Conservation (phyloP, 1,140 invertebrate species). For the Hylaeus volcanicus region DNA sequence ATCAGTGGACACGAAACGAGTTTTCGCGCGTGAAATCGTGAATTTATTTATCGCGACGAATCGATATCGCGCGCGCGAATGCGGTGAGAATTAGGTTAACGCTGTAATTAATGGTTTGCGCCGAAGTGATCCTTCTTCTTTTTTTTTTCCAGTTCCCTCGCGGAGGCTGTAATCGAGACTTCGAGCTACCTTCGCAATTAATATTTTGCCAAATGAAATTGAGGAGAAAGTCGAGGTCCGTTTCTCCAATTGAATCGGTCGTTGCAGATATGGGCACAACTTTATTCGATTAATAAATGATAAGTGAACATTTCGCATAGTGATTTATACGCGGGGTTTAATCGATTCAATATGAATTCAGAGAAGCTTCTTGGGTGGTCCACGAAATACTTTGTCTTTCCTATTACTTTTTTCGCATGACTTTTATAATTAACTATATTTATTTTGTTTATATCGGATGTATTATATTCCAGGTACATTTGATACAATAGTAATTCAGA, state of each 20-base stretch:
- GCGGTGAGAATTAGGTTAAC: constrained; percentile 8
- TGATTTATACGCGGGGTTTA: no score
- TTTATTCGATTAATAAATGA: no score
- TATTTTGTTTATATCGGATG: no score
- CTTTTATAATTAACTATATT: no score
- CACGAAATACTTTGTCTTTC: no score
- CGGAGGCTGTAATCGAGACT: no score
- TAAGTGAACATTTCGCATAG: no score
- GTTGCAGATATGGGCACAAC: background rate
- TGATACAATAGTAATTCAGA: no score
- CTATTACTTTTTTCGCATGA: no score
- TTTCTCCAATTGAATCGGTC: background rate
- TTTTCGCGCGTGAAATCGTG: constrained; percentile 9
- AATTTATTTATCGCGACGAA: background rate
- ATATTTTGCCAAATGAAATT: background rate
- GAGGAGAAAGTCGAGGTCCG: background rate
- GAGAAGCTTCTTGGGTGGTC: no score
- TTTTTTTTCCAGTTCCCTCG: background rate
- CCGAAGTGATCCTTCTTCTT: background rate
- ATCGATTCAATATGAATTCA: no score
- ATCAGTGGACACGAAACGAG: background rate
- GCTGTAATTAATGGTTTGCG: background rate
- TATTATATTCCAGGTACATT: no score
- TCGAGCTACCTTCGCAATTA: background rate
- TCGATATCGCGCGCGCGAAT: background rate